Conservation (phyloP, 23 tunicate genomes). For the Trididemnum clinides region DNA sequence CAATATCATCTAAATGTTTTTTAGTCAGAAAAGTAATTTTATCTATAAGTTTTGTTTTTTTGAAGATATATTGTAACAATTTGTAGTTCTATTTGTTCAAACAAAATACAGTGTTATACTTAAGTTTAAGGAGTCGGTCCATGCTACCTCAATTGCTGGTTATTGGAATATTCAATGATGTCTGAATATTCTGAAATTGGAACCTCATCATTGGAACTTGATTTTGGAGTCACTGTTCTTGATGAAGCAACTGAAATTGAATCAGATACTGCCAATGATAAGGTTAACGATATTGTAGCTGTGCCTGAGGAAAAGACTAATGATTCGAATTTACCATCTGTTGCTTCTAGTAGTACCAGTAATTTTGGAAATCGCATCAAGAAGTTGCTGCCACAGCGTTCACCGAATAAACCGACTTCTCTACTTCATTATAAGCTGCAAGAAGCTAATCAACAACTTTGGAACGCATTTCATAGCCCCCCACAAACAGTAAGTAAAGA, state of each 20-base stretch:
- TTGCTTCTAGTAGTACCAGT: not conserved
- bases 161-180: too few species aligned
- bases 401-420: not conserved
- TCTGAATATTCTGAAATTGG: not conserved
- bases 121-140: too few species aligned
- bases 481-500: slow-evolving; percentile 31
- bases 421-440: slow-evolving; percentile 40
- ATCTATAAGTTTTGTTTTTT: too few species aligned
- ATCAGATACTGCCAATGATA: not conserved
- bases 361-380: not conserved
- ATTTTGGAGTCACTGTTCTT: not conserved
- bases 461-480: not conserved
- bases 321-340: not conserved
- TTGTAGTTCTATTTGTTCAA: too few species aligned
- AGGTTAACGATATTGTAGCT: too few species aligned
- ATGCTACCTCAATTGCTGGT: too few species aligned
- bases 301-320: not conserved
- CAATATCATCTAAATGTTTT: too few species aligned
- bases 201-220: not conserved
- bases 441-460: slow-evolving; percentile 35
- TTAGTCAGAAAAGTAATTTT: too few species aligned
- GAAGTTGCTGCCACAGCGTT: not conserved
- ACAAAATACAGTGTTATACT: too few species aligned
- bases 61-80: too few species aligned
- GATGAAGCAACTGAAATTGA: not conserved